Conservation (phyloP, 2,797 vertebrate genomes). For the Enteromius mattozi region DNA sequence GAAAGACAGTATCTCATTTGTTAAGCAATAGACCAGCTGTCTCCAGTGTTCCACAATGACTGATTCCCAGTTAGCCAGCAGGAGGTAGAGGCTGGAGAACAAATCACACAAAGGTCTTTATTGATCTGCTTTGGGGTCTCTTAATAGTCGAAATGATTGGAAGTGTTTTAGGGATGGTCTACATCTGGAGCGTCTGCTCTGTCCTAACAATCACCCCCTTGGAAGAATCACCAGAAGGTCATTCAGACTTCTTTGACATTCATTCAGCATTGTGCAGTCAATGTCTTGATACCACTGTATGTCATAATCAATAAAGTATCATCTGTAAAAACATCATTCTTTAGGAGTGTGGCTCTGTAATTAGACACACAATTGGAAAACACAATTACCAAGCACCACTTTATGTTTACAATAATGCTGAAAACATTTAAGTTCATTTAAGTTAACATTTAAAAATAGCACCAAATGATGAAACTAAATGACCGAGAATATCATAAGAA, state of each 20-base stretch:
- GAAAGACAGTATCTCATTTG: constrained; percentile 64
- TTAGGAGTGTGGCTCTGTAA: neutral
- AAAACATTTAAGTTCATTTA: neutral
- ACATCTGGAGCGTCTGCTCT: constrained; percentile 22
- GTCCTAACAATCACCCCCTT: neutral
- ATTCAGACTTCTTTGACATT: constrained; percentile 36
- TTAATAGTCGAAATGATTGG: constrained; percentile 33
- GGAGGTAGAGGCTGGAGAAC: constrained; percentile 14
- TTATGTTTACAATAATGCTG: neutral
- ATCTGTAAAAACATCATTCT: constrained; percentile 7
- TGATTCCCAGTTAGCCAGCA: constrained; percentile 31
- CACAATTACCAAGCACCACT: neutral
- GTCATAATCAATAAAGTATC: constrained; percentile 22
- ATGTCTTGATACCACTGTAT: constrained; percentile 11
- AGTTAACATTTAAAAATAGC: neutral
- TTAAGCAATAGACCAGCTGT: constrained; percentile 66
- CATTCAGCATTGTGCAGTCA: neutral
- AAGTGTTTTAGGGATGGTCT: constrained; percentile 33
- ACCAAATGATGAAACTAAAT: neutral
- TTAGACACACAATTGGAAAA: neutral
- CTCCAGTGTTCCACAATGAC: constrained; percentile 41
- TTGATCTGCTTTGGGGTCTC: constrained; percentile 37
- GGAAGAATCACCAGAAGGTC: constrained; percentile 25
- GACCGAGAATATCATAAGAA: neutral
- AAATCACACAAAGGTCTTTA: constrained; percentile 44